Base-by-base conservation (phyloP, 2,888 invertebrate genomes). In the Tachina lurida region DNA sequence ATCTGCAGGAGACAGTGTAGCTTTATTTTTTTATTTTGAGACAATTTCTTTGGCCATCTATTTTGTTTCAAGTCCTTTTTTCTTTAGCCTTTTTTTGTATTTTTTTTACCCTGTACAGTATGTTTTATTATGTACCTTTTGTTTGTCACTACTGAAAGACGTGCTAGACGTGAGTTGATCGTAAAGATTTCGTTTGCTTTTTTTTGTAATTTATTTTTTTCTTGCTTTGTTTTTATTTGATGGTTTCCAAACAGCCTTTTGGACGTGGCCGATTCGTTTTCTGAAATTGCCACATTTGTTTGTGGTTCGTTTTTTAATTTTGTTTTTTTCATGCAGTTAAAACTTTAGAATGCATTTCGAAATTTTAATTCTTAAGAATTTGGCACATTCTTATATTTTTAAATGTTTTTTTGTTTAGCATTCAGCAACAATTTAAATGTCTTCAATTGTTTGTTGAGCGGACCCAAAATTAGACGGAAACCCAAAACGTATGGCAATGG, bases 111-210 rank as follows among this genome's bases (percentile, higher is more conserved):
- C 76, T 7, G 0, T 7, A 31, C 31, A 39, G 58, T 43, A 71
- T 74, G 41, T 71, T 67, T 80, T 63, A 68, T 78, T 74, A n/a
- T 63, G 19, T 47, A 67, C 1, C n/a, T 70, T 83, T 73, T 77
- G 67, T 74, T 71, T 86, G 84, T 81, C 84, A 84, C 80, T 67
- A 41, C 77, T 84, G 70, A 74, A 76, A 77, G 86, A 84, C 84
- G 77, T 81, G 84, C 81, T 71, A 84, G 87, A 87, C 87, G 87
- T 87, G 87, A 87, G 86, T 83, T 87, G 87, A 87, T 87, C 86
- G 84, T 81, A 84, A 80, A 87, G 87, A 87, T 87, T 86, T 87
- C 79, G 75, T 73, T 80, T 17, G 17, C 12, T 58, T 60, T 85
- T 15, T n/a, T 49, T 58, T 31, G 0, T 31, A 22, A 5, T 31